Evolutionary conservation across 2,113 vertebrate genomes (phyloP), one percentile per base, ranked within the genome.

Genomic region (Rhinoderma darwinii): DNA sequence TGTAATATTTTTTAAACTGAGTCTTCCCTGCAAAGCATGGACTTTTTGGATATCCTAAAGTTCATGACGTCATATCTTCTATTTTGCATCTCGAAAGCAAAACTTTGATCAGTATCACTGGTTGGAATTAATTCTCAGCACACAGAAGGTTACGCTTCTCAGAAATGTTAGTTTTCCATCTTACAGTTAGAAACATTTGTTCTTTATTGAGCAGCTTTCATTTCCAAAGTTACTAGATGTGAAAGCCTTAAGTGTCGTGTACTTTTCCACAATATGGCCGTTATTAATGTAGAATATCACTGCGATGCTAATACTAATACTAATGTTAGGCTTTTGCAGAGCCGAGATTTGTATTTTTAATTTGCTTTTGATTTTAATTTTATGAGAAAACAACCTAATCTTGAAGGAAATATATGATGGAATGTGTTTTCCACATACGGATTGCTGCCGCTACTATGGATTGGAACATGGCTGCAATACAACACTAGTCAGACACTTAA

Each of bases 281-380:
- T 25, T 54, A 50, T 76, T 76, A 37, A 54, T 54, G 50, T 35
- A 54, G 32, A n/a, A 76, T 18, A 17, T 50, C 74, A 50, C 74
- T 50, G 74, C 74, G 56, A 51, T 51, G 47, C 17, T 56, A 25
- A 50, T 44, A 18, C 74, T 10, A 47, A 51, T 54, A 35, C 50
- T 51, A 20, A 56, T 79, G 32, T 59, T 35, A 56, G 51, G 37
- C 20, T 22, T 56, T 37, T 41, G 51, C 8, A 22, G 3, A 14
- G 51, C 32, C 51, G 15, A 80, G 77, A 80, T 80, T 80, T 56
- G 77, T 80, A 41, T 37, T 39, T n/a, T 80, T 80, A 56, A 80
- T 80, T 37, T 80, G 50, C 10, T 80, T 75, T 44, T 27, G 9
- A 44, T 44, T 79, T 79, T 79, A 2, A 39, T 80, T 80, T 39